These are phyloP conservation scores for Cyphomyrus plagiostoma DNA, from an alignment of 2,113 vertebrate species.

Conservation along the genomic window DNA sequence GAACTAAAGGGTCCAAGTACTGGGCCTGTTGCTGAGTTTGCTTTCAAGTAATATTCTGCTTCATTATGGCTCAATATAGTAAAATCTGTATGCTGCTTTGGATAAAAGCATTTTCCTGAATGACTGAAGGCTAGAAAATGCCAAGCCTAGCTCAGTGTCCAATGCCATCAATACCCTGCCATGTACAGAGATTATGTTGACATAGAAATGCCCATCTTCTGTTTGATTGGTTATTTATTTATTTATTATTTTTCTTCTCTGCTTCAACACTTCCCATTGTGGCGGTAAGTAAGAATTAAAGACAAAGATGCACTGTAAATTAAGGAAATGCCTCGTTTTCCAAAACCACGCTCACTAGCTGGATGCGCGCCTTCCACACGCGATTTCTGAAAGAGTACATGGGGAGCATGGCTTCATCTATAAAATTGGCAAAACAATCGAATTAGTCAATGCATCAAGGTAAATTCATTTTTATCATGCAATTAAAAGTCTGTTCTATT, in stretches of 20 bases:
- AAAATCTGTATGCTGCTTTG: not conserved
- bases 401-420: not conserved
- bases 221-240: not conserved
- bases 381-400: not conserved
- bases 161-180: not conserved
- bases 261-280: not conserved
- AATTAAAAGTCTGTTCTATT: not conserved
- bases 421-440: not conserved
- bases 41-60: not conserved
- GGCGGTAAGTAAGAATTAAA: not conserved
- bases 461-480: not conserved
- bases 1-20: not conserved
- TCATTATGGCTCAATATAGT: not conserved
- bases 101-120: not conserved
- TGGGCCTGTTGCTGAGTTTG: not conserved
- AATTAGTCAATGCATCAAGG: not conserved
- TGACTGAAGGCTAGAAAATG: not conserved
- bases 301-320: not conserved
- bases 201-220: not conserved
- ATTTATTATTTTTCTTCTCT: not conserved
- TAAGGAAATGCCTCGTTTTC: not conserved
- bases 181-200: not conserved
- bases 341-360: not conserved
- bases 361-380: not conserved
- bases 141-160: not conserved